A percentile compares a stretch with the other conserved stretches of the same genome.
Evolutionary conservation across 2,888 invertebrate genomes (phyloP).

Genomic region (Drosophila paranaensis): DNA sequence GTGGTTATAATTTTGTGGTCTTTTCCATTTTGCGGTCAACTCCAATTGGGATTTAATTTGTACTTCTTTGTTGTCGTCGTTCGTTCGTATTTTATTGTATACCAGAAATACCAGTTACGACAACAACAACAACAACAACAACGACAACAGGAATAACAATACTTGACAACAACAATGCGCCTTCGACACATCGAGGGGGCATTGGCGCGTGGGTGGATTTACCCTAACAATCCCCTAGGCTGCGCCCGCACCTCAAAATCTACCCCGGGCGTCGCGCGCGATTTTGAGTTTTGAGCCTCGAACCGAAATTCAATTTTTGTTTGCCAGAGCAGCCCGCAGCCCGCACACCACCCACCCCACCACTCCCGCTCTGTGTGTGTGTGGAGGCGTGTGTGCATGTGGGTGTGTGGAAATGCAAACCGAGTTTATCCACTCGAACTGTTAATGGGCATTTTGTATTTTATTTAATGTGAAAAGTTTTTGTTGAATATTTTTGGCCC

Average conservation of each 20-base stretch:
- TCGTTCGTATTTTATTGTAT: constrained; percentile 78
- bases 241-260: not conserved
- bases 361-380: constrained; percentile 2
- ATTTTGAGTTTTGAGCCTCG: constrained; percentile 75
- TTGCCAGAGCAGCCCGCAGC: constrained; percentile 33
- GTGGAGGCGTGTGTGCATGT: constrained; percentile 26
- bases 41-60: constrained; percentile 81
- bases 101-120: constrained; percentile 48
- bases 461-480: constrained; percentile 82
- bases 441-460: constrained; percentile 82
- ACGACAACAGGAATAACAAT: constrained; percentile 19
- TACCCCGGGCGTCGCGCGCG: constrained; percentile 57
- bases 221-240: not conserved
- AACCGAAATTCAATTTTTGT: constrained; percentile 78
- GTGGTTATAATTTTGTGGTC: constrained; percentile 81
- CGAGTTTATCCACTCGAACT: constrained; percentile 81
- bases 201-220: not conserved
- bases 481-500: constrained; percentile 67
- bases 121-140: constrained; percentile 1
- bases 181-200: constrained; percentile 59
- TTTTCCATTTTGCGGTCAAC: constrained; percentile 80
- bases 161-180: constrained; percentile 61
- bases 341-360: rapidly evolving
- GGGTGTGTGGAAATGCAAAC: constrained; percentile 66
- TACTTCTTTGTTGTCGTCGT: constrained; percentile 81